phyloP scores from a whole-genome alignment of 2,888 invertebrate genomes.

The Drosophila pegasa region DNA sequence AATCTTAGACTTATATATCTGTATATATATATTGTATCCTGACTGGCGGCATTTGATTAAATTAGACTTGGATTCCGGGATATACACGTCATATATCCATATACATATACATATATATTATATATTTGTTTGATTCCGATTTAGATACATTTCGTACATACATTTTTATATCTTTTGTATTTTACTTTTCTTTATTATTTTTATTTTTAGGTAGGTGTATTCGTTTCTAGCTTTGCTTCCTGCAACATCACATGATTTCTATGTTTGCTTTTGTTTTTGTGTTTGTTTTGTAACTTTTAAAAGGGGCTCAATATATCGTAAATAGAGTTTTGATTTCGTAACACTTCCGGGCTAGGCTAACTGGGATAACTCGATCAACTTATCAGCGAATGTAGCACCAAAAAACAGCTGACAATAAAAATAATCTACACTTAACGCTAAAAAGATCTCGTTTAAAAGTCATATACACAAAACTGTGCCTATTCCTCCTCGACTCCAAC shows the following conservation, averaged over 20 bases:
- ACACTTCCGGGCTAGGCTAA: constrained; percentile 38
- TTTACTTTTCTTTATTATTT: constrained; percentile 41
- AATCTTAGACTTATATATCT: constrained; percentile 37
- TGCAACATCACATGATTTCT: constrained; percentile 76
- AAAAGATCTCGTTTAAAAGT: constrained; percentile 63
- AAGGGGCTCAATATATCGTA: constrained; percentile 41
- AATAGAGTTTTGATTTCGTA: constrained; percentile 46
- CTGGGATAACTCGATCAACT: constrained; percentile 50
- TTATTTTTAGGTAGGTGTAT: constrained; percentile 70
- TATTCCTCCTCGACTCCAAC: constrained; percentile 33
- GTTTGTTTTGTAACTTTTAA: constrained; percentile 16
- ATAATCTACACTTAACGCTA: constrained; percentile 72
- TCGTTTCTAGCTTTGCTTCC: constrained; percentile 78
- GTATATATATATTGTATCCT: constrained; percentile 24
- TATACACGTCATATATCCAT: constrained; percentile 6
- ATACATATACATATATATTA: background rate
- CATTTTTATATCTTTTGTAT: constrained; percentile 30
- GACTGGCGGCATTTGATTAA: constrained; percentile 43
- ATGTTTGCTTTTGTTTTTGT: constrained; percentile 34
- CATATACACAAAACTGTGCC: constrained; percentile 32
- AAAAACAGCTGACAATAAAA: constrained; percentile 72
- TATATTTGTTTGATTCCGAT: constrained; percentile 31
- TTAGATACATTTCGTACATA: constrained; percentile 35
- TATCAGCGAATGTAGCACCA: constrained; percentile 69
- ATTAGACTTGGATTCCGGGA: constrained; percentile 42